These are phyloP conservation scores for Podarcis siculus DNA, from an alignment of 2,797 vertebrate species.

Conservation along the genomic window DNA sequence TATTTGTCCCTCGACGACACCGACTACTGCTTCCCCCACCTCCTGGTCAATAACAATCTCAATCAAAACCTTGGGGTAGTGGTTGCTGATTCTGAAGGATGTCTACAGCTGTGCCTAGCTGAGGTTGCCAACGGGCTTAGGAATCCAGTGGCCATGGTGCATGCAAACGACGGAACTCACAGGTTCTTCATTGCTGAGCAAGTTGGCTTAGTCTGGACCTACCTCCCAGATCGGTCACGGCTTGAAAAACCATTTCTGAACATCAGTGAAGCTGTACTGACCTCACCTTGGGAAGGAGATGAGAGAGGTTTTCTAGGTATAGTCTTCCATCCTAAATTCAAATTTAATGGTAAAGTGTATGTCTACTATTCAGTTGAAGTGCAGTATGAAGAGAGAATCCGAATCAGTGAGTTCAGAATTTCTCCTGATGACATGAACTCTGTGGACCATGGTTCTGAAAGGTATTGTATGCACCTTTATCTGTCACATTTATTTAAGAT, in stretches of 20 bases:
- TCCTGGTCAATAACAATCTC: slow-evolving; percentile 84
- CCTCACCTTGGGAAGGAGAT: slow-evolving; percentile 95
- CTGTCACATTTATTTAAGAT: slow-evolving; percentile 47
- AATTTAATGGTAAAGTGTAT: slow-evolving; percentile 89
- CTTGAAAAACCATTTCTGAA: slow-evolving; percentile 91
- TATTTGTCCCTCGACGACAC: slow-evolving; percentile 85
- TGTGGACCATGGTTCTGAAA: slow-evolving; percentile 92
- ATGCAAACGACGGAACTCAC: slow-evolving; percentile 91
- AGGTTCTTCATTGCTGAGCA: slow-evolving; percentile 95
- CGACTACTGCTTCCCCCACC: slow-evolving; percentile 92
- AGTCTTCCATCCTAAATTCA: slow-evolving; percentile 90
- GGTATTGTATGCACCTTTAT: slow-evolving; percentile 76
- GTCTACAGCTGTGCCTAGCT: slow-evolving; percentile 90
- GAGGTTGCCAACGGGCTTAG: slow-evolving; percentile 90
- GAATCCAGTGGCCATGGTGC: slow-evolving; percentile 94
- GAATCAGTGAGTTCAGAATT: slow-evolving; percentile 94
- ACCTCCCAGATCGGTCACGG: slow-evolving; percentile 85
- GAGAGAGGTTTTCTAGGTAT: slow-evolving; percentile 94
- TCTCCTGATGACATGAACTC: slow-evolving; percentile 87
- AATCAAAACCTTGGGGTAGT: slow-evolving; percentile 87
- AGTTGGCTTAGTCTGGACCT: slow-evolving; percentile 93
- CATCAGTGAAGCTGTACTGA: slow-evolving; percentile 87
- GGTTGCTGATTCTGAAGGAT: slow-evolving; percentile 82
- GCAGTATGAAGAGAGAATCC: slow-evolving; percentile 87
- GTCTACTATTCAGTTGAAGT: slow-evolving; percentile 94